Conservation (phyloP, 2,888 invertebrate genomes). For the Harpalus rubripes region DNA sequence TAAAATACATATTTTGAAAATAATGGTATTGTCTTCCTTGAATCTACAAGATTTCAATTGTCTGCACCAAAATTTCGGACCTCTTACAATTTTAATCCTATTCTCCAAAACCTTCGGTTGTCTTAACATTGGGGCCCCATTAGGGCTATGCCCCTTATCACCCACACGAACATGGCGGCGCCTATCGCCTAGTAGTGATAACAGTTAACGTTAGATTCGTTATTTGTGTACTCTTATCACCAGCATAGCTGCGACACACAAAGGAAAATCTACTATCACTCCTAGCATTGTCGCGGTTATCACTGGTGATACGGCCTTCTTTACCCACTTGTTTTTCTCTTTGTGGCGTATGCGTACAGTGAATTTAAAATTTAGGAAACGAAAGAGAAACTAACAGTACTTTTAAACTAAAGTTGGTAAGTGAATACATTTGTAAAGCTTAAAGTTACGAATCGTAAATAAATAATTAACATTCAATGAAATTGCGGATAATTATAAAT, state of each 20-base stretch:
- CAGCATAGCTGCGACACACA: constrained; percentile 57
- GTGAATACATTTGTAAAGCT: background rate
- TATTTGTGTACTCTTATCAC: constrained; percentile 60
- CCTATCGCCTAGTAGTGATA: constrained; percentile 54
- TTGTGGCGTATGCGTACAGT: constrained; percentile 5
- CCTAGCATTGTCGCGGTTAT: constrained; percentile 52
- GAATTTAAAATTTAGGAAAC: background rate
- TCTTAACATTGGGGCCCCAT: constrained; percentile 38
- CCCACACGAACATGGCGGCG: constrained; percentile 63
- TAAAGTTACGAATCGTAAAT: background rate
- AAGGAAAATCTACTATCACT: constrained; percentile 65
- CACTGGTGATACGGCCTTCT: constrained; percentile 34
- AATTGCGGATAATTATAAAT: background rate
- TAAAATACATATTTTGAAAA: too few species aligned
- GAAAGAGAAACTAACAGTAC: background rate
- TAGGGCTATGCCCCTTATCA: constrained; percentile 60
- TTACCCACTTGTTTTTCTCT: constrained; percentile 42
- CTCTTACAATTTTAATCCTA: background rate
- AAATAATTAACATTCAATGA: constrained; percentile 3
- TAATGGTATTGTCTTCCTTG: too few species aligned
- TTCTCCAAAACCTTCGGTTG: background rate
- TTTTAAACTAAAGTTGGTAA: background rate
- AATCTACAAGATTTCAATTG: too few species aligned
- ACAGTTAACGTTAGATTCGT: constrained; percentile 53
- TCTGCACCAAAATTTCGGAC: background rate